These are phyloP conservation scores for Caenorhabditis uteleia DNA, from an alignment of 2,888 invertebrate genomes.

Conservation along the genomic window DNA sequence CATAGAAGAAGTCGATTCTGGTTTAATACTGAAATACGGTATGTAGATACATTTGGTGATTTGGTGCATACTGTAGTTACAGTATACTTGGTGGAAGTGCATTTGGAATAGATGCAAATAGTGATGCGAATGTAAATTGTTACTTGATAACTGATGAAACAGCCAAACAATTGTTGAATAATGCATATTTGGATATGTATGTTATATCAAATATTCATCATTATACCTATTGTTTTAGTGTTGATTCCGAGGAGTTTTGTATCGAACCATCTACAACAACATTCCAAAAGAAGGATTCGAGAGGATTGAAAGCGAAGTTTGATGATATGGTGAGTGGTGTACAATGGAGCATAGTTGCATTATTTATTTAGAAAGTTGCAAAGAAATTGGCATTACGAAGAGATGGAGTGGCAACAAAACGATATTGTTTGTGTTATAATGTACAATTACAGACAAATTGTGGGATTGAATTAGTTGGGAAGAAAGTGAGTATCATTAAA, in stretches of 20 bases:
- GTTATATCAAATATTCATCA: neutral
- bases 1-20: slow-evolving; percentile 67
- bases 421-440: slow-evolving; percentile 67
- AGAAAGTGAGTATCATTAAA: slow-evolving; percentile 57
- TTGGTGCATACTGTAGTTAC: neutral
- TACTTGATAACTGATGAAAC: slow-evolving; percentile 68
- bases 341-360: too few species aligned
- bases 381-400: slow-evolving; percentile 68
- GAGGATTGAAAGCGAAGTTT: slow-evolving; percentile 64
- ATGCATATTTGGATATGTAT: slow-evolving; percentile 67
- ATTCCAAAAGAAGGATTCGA: slow-evolving; percentile 54
- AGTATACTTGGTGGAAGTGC: slow-evolving; percentile 67
- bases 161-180: slow-evolving; percentile 62
- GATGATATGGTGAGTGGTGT: slow-evolving; percentile 64
- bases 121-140: slow-evolving; percentile 62
- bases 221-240: slow-evolving; percentile 45
- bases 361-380: slow-evolving; percentile 59
- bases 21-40: slow-evolving; percentile 68
- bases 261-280: slow-evolving; percentile 59
- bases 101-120: slow-evolving; percentile 60
- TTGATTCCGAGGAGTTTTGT: slow-evolving; percentile 66
- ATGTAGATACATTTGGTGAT: neutral
- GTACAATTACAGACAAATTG: slow-evolving; percentile 60
- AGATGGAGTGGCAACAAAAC: slow-evolving; percentile 65
- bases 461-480: slow-evolving; percentile 64